Base-by-base conservation (phyloP, 1,140 invertebrate genomes). In the Stratiolaelaps scimitus region DNA sequence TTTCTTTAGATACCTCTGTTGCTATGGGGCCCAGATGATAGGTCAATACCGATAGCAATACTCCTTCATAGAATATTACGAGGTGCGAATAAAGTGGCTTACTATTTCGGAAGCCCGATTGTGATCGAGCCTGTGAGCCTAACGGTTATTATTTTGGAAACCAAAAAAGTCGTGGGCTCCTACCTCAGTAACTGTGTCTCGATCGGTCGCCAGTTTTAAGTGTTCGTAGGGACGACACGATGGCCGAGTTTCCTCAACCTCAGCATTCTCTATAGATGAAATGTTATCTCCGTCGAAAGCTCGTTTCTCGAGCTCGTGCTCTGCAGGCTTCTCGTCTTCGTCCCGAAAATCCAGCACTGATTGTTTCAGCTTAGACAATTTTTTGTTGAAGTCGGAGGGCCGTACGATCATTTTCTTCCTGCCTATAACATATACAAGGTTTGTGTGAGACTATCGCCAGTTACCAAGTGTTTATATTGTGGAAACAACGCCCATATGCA, bases 401-500 rank as follows among this genome's bases (percentile, higher is more conserved):
- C 53, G 53, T 26, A 60, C 34, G 10, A 60, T 60, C 34, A 19
- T 60, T 26, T 60, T 60, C 23, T 60, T 60, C 23, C 23, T 40
- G 34, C 34, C 34, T 40, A 40, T 40, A 10, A 40, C 34, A 40
- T 10, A 40, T 40, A 10, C 10, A 40, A 10, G 4, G 10, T 6
- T 10, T 6, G 10, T 40, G 34, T 40, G 34, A 40, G 34, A 40
- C 34, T 40, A 10, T 40, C 34, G 5, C 10, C 4, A 10, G 34
- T 10, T 40, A 6, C 10, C 34, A 40, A 40, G 10, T 40, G 34
- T 40, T 40, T 40, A 10, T 40, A 40, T 40, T 40, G 4, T 6
- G 34, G 4, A 40, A 10, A 40, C 34, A n/a, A n/a, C n/a, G n/a
- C n/a, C n/a, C n/a, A n/a, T n/a, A n/a, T n/a, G n/a, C n/a, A n/a